Conservation (phyloP, 92 coral and sea anemone genomes). For the Desmophyllum pertusum region DNA sequence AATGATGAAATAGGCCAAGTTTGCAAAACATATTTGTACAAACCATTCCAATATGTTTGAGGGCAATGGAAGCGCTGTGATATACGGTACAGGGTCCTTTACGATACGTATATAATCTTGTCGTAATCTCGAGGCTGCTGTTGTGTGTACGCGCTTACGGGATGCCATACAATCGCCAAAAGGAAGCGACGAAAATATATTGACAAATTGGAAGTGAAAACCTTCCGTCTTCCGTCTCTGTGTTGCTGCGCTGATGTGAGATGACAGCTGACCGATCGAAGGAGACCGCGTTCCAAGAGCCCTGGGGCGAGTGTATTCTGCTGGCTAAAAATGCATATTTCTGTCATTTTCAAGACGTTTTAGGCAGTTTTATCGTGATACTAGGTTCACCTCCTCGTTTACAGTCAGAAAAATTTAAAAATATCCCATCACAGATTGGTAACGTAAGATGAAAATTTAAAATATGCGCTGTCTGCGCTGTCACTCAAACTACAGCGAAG, state of each 20-base stretch:
- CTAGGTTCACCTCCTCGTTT: background rate
- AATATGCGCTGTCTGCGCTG: too few species aligned
- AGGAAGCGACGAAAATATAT: background rate
- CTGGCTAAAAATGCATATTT: background rate
- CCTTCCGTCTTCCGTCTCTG: background rate
- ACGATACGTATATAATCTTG: slow-evolving; percentile 94
- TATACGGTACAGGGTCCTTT: slow-evolving; percentile 95
- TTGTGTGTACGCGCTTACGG: slow-evolving; percentile 90
- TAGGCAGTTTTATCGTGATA: too few species aligned
- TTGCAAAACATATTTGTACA: background rate
- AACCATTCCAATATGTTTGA: slow-evolving; percentile 97
- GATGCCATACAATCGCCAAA: slow-evolving; percentile 71
- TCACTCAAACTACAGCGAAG: background rate
- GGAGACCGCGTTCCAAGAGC: background rate
- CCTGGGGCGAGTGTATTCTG: background rate
- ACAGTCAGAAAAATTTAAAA: background rate
- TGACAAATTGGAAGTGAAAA: background rate
- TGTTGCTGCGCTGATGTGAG: background rate
- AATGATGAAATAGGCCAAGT: background rate
- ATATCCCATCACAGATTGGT: too few species aligned
- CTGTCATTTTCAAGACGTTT: background rate
- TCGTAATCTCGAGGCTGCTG: slow-evolving; percentile 93
- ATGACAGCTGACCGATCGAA: slow-evolving; percentile 6
- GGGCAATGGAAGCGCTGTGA: slow-evolving; percentile 93
- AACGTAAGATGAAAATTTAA: too few species aligned